Base-by-base conservation (phyloP, 2,113 vertebrate species). In the Heterocephalus glaber region DNA sequence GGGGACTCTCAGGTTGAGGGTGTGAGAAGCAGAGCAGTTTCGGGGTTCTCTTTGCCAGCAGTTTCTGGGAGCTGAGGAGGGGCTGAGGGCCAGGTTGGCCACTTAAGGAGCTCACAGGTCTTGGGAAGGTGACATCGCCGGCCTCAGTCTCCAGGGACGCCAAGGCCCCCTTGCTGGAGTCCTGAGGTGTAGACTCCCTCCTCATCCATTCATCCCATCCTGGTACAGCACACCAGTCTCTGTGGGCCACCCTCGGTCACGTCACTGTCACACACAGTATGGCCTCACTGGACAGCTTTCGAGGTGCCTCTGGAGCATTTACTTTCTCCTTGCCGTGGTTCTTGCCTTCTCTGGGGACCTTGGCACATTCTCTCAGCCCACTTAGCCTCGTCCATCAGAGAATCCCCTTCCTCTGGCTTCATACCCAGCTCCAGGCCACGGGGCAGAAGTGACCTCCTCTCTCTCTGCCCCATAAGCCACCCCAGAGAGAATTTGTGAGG, bases 221-320 rank as follows among this genome's bases (percentile, higher is more conserved):
- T 24, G 1, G 26, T 30, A 33, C 3, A 11, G 19, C 35, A 7
- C 6, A 0, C 4, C 63, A 0, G 11, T 35, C 56, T 30, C 79
- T 4, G 30, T 3, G 47, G 14, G 4, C 22, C 30, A 41, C 68
- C 35, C 33, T 38, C 56, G 5, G 2, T 14, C n/a, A 1, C 0
- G 24, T 22, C 63, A 22, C 82, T 0, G 0, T 5, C 68, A 38
- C 61, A 4, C 3, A 8, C 0, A 0, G 0, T 7, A 0, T 56
- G 41, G 47, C 74, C 28, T 30, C 1, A 0, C 76, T 49, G 38
- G 30, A 56, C n/a, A 9, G 83, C 47, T 63, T 68, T 2, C 2
- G 0, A 38, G 82, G 9, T 0, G 4, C 44, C 26, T 33, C 1
- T 0, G 24, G 86, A 49, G 28, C 26, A 38, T 8, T 24, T 22